Base-by-base conservation (phyloP, 2,888 invertebrate genomes). In the Melanostoma scalare region DNA sequence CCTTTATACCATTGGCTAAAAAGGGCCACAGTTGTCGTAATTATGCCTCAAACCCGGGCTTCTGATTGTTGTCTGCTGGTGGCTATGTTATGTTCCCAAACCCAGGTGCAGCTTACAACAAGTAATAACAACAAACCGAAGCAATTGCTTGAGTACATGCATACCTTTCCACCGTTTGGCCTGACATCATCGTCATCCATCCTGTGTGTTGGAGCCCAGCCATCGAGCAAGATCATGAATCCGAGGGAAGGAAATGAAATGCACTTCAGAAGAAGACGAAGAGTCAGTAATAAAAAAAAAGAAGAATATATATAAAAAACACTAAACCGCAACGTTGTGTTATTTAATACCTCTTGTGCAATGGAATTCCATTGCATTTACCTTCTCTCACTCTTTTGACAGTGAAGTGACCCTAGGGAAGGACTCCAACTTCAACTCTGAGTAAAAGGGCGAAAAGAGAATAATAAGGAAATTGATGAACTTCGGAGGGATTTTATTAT, bases 21-120 rank as follows among this genome's bases (percentile, higher is more conserved):
- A 80, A 75, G 75, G 78, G 74, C 78, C 69, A 69, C 78, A 84
- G 84, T 78, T 78, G 78, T 74, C 84, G 78, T 84, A 84, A 84
- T 84, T 84, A 84, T 84, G 75, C 84, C 52, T 67, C 55, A 55
- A 65, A 75, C 75, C 60, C 75, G 71, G 69, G 73, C 73, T 82
- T 77, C 68, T 77, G 77, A 77, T 78, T 82, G 73, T 82, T 71
- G 75, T 82, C 81, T 68, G 65, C 46, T 46, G 58, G 10, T 58
- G 44, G 58, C 60, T 35, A 35, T 36, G 50, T 50, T 48, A 55
- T 75, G 53, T 68, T 78, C 40, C 82, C 42, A 55, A 67, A 60
- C 67, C 84, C 84, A 79, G 79, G 84, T 84, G 84, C 78, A 78
- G 63, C 74, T 69, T 42, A 77, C 71, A 61, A 60, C 78, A 82